These are phyloP conservation scores for Cheilinus undulatus DNA, from an alignment of 2,113 vertebrate genomes.

Conservation along the genomic window DNA sequence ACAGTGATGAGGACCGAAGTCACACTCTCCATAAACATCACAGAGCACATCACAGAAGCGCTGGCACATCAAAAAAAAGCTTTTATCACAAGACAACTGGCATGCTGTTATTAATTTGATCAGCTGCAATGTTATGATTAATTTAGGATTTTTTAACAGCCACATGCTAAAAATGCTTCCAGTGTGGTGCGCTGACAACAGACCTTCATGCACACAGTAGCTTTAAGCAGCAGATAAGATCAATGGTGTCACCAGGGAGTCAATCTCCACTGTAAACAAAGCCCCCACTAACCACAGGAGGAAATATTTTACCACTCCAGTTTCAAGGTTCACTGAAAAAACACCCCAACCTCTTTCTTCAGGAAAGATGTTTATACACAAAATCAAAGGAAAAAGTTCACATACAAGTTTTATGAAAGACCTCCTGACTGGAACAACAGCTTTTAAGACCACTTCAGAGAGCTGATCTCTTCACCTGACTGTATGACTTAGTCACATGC, in stretches of 20 bases:
- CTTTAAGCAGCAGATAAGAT: conserved; percentile 58
- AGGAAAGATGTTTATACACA: conserved; percentile 19
- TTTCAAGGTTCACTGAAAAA: conserved; percentile 58
- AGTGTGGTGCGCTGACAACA: conserved; percentile 35
- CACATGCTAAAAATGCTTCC: conserved; percentile 5
- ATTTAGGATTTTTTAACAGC: neutral
- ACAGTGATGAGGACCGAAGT: conserved; percentile 6
- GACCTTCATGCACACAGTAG: conserved; percentile 39
- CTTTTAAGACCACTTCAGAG: neutral
- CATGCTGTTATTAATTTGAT: neutral
- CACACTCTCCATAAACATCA: conserved; percentile 2
- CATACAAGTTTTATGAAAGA: neutral
- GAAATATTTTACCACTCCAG: conserved; percentile 65
- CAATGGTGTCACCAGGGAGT: conserved; percentile 50
- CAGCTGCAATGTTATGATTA: neutral
- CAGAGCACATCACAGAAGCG: neutral
- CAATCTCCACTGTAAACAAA: conserved; percentile 66
- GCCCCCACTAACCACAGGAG: conserved; percentile 36
- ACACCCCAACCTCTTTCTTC: conserved; percentile 14
- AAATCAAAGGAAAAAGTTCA: conserved; percentile 26
- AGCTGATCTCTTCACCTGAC: neutral
- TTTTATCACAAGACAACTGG: rapidly evolving
- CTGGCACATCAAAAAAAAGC: neutral
- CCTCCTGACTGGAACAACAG: rapidly evolving
- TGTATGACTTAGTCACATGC: neutral